Conservation (phyloP, 2,888 invertebrate genomes). For the Idaea straminata region DNA sequence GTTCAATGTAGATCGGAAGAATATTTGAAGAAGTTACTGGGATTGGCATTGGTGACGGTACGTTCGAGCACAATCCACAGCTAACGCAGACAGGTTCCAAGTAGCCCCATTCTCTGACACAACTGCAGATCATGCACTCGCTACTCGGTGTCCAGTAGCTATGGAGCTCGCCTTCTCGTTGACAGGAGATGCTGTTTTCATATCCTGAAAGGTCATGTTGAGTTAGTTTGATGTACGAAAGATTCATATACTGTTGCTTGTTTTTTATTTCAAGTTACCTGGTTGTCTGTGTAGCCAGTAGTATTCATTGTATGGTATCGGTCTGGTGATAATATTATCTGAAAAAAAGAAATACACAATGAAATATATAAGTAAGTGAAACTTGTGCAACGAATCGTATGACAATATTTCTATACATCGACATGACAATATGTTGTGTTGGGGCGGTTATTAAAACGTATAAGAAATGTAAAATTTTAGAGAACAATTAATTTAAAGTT, state of each 20-base stretch:
- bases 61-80: constrained; percentile 42
- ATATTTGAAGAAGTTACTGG: not conserved
- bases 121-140: constrained; percentile 58
- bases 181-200: constrained; percentile 39
- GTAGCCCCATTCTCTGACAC: constrained; percentile 39
- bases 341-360: constrained; percentile 29
- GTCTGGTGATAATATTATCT: constrained; percentile 39
- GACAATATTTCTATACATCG: too few species aligned
- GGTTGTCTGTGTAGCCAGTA: constrained; percentile 41
- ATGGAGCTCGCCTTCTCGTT: constrained; percentile 49
- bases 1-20: not conserved
- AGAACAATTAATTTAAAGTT: too few species aligned
- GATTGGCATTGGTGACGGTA: constrained; percentile 16
- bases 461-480: too few species aligned
- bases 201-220: constrained; percentile 38
- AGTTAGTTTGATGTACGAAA: not conserved
- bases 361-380: too few species aligned
- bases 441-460: too few species aligned
- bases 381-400: too few species aligned
- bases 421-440: too few species aligned
- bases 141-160: constrained; percentile 39
- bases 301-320: constrained; percentile 40
- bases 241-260: not conserved
- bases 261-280: constrained; percentile 36
- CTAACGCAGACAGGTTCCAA: constrained; percentile 51